These are phyloP conservation scores for Caenorhabditis macrosperma DNA, from an alignment of 2,888 invertebrate species.

Conservation along the genomic window DNA sequence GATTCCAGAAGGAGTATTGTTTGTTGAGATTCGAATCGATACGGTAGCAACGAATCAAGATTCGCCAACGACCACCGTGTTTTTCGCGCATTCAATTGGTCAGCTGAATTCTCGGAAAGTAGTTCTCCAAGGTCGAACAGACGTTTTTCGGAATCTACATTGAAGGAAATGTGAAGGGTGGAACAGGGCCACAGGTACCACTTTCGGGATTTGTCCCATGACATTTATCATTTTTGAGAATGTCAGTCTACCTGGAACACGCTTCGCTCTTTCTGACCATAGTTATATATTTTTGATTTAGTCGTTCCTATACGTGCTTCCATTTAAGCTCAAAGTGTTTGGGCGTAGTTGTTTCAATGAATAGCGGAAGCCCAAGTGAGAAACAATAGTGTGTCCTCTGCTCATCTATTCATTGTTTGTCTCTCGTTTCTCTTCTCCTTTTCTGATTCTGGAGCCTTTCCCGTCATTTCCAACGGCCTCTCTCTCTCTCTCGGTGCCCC, in stretches of 20 bases:
- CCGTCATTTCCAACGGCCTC: background rate
- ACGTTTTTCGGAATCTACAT: background rate
- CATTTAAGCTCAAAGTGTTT: background rate
- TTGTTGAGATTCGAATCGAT: too few relatives aligned
- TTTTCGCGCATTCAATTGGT: constrained; percentile 2
- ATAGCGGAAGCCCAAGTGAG: constrained; percentile 8
- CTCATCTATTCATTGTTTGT: constrained; percentile 58
- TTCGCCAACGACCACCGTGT: background rate
- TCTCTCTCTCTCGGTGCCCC: background rate
- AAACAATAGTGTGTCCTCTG: constrained; percentile 38
- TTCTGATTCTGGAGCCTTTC: constrained; percentile 16
- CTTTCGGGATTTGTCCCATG: too few relatives aligned
- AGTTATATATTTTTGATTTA: too few relatives aligned
- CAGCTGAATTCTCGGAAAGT: background rate
- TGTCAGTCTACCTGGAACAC: too few relatives aligned
- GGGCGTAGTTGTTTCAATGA: background rate
- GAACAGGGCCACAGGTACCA: too few relatives aligned
- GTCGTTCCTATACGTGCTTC: too few relatives aligned
- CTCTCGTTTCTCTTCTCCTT: constrained; percentile 3
- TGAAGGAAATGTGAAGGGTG: too few relatives aligned
- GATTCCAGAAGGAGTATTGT: too few relatives aligned
- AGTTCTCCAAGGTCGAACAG: background rate
- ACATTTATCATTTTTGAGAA: too few relatives aligned
- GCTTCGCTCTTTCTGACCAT: too few relatives aligned
- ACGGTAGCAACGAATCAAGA: too few relatives aligned